Conservation (phyloP, 2,888 invertebrate species). For the Monochamus alternatus region DNA sequence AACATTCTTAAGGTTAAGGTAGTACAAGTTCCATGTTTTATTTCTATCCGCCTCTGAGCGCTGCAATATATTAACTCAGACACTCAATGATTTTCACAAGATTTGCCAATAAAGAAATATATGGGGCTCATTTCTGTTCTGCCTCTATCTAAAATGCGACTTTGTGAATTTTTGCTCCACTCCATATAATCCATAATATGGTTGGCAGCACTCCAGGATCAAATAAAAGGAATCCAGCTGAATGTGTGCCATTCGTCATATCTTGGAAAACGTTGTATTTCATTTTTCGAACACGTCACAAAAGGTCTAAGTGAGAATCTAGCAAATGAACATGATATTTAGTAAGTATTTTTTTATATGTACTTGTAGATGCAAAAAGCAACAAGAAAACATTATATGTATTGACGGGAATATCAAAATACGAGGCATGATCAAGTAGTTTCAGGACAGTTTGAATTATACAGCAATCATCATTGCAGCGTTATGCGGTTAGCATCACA, state of each 20-base stretch:
- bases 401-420: too few relatives aligned
- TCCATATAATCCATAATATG: slow-evolving; percentile 26
- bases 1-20: too few relatives aligned
- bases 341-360: too few relatives aligned
- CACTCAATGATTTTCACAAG: slow-evolving; percentile 8
- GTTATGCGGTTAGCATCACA: too few relatives aligned
- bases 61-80: slow-evolving; percentile 9
- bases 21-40: too few relatives aligned
- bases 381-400: too few relatives aligned
- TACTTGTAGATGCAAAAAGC: too few relatives aligned
- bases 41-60: background rate
- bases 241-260: slow-evolving; percentile 35
- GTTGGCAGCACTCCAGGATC: slow-evolving; percentile 33
- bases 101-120: slow-evolving; percentile 32
- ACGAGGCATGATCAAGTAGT: too few relatives aligned
- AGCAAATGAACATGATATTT: too few relatives aligned
- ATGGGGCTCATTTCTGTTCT: slow-evolving; percentile 26
- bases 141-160: slow-evolving; percentile 25
- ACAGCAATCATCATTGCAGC: too few relatives aligned
- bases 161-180: slow-evolving; percentile 31
- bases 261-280: slow-evolving; percentile 25
- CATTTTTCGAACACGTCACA: background rate
- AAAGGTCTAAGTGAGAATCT: background rate
- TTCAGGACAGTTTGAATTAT: too few relatives aligned
- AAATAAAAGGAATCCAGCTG: slow-evolving; percentile 25